Conservation (phyloP, 1,140 invertebrate genomes). For the Portunus trituberculatus region DNA sequence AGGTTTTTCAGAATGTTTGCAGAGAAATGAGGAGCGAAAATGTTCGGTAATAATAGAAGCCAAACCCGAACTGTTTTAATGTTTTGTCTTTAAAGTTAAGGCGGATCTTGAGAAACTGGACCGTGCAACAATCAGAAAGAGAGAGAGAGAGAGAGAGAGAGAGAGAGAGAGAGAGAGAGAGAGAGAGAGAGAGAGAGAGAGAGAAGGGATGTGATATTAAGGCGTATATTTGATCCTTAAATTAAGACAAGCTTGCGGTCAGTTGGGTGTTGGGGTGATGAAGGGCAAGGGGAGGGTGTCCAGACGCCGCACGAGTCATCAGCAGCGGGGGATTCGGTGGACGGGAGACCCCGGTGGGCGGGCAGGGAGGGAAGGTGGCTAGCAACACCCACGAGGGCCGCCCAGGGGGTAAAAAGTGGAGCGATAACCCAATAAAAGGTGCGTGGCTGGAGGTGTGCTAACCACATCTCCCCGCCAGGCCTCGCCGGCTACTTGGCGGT, state of each 20-base stretch:
- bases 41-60: too few relatives aligned
- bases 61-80: too few relatives aligned
- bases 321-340: not conserved
- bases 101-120: too few relatives aligned
- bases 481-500: constrained; percentile 35
- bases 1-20: not conserved
- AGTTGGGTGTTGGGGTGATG: not conserved
- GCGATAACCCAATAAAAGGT: constrained; percentile 41
- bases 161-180: constrained; percentile 48
- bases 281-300: not conserved
- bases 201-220: not conserved
- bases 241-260: not conserved
- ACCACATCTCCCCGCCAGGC: not conserved
- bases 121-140: not conserved
- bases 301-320: not conserved
- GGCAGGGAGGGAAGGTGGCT: not conserved
- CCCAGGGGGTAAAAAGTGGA: constrained; percentile 34
- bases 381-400: not conserved
- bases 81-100: too few relatives aligned
- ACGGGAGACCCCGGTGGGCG: not conserved
- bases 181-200: constrained; percentile 40
- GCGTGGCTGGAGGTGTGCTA: constrained; percentile 5
- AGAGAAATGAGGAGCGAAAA: not conserved
- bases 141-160: constrained; percentile 48
- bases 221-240: not conserved